Base-by-base conservation (phyloP, 2,888 invertebrate genomes). In the Mesorhabditis sp. region DNA sequence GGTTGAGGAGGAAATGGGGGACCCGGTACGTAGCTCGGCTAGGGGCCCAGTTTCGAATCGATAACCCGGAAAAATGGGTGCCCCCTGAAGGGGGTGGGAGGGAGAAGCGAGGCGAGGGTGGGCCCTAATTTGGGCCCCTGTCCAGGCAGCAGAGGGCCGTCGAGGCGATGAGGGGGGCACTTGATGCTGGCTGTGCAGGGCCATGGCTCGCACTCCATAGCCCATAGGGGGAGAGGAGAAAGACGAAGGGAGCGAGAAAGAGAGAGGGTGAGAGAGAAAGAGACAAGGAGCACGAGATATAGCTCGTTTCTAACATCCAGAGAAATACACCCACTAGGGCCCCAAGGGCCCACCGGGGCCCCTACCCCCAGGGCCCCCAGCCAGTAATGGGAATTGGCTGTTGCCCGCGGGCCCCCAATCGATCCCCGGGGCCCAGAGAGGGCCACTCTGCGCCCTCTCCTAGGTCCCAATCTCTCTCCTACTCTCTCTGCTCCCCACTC, bases 361-460 rank as follows among this genome's bases (percentile, higher is more conserved):
- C 43, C 50, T 7, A 43, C 64, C 63, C 64, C 28, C 50, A 44
- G 44, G 28, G 62, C 43, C 28, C 61, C 43, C 15, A 45, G 64
- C 45, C 28, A 62, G 70, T 43, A 62, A 66, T 13, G 61, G 63
- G 44, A 43, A 43, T 66, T 69, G 70, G 70, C 69, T 69, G 70
- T 70, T 67, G 67, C 70, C 69, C 65, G 61, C 58, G 50, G 63
- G 10, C 58, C 1, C 58, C 58, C 58, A 10, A 50, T 50, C 58
- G 7, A 13, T 50, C 58, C 58, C 58, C n/a, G 7, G 10, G 7
- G 10, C n/a, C 58, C n/a, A 50, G 58, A n/a, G 58, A 50, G 58
- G 7, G 58, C 7, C 10, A n/a, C 10, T 50, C 10, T 10, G 58
- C 7, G 10, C n/a, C 2, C 58, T 50, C 58, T n/a, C n/a, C 58